These are phyloP conservation scores for Onthophagus sagittarius DNA, from an alignment of 2,888 invertebrate species.

Conservation along the genomic window DNA sequence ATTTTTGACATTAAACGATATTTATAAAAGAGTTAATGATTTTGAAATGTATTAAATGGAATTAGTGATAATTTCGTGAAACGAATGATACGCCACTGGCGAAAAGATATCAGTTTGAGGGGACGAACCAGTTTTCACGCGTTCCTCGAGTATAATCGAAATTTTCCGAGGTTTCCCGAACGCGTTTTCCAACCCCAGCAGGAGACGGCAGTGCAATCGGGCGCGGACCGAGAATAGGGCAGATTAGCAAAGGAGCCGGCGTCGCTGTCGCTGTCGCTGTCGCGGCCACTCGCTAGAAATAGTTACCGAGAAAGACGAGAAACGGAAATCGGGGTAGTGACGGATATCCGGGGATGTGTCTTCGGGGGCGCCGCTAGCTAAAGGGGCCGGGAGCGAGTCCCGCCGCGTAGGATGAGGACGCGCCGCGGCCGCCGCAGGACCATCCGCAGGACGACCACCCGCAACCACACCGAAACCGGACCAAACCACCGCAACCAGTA, in stretches of 20 bases:
- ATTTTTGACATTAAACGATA: too few species aligned
- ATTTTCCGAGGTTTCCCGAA: slow-evolving; percentile 36
- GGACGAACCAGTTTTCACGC: background rate
- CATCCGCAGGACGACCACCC: slow-evolving; percentile 30
- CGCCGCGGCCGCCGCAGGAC: slow-evolving; percentile 17
- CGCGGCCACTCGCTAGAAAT: background rate
- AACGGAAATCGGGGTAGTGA: background rate
- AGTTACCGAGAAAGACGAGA: background rate
- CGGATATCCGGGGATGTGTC: slow-evolving; percentile 13
- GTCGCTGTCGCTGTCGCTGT: background rate
- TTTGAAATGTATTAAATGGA: too few species aligned
- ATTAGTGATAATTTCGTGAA: too few species aligned
- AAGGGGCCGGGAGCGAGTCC: background rate
- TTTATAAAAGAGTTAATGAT: too few species aligned
- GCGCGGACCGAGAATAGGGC: slow-evolving; percentile 39
- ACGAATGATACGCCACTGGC: background rate
- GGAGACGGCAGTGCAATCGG: slow-evolving; percentile 35
- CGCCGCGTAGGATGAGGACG: background rate
- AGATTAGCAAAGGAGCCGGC: slow-evolving; percentile 30
- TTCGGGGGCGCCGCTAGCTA: slow-evolving; percentile 14
- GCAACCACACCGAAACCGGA: slow-evolving; percentile 35
- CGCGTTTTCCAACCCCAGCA: slow-evolving; percentile 36
- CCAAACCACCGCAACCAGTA: slow-evolving; percentile 36
- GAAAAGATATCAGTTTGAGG: background rate
- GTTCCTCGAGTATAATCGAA: background rate